phyloP scores from a whole-genome alignment of 1,140 invertebrate genomes.

The Ditylenchus dipsaci region DNA sequence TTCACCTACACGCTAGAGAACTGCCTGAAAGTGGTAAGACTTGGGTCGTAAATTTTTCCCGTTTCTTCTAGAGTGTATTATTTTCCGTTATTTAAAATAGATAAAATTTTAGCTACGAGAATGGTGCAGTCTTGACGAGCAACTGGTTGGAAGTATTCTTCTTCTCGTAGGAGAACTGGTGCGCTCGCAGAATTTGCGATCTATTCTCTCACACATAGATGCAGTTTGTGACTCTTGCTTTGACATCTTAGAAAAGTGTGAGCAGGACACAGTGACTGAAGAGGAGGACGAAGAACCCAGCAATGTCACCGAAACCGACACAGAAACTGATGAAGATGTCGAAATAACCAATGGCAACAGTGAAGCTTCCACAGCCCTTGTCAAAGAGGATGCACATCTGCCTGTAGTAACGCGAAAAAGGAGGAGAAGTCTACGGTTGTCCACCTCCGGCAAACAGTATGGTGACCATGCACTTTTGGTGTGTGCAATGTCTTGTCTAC shows the following conservation, averaged over 20 bases:
- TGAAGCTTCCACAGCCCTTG: background rate
- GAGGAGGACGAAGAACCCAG: background rate
- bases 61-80: constrained; percentile 10
- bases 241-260: constrained; percentile 25
- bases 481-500: constrained; percentile 18
- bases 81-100: too few species aligned
- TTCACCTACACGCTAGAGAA: constrained; percentile 21
- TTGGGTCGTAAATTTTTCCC: background rate
- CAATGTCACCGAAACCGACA: constrained; percentile 10
- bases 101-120: constrained; percentile 14
- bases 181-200: constrained; percentile 17
- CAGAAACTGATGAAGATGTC: constrained; percentile 3
- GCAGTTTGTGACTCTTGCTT: constrained; percentile 8
- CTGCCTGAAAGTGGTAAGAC: constrained; percentile 16
- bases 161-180: constrained; percentile 23
- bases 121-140: constrained; percentile 19
- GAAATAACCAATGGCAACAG: constrained; percentile 8
- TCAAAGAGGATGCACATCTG: background rate
- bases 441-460: constrained; percentile 22
- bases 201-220: constrained; percentile 15
- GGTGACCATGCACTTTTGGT: constrained; percentile 27
- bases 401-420: background rate
- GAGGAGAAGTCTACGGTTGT: background rate
- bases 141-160: constrained; percentile 27
- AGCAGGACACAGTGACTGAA: too few species aligned